Evolutionary conservation across 2,888 invertebrate genomes (phyloP).

Genomic region (Cheiracanthium punctorium): DNA sequence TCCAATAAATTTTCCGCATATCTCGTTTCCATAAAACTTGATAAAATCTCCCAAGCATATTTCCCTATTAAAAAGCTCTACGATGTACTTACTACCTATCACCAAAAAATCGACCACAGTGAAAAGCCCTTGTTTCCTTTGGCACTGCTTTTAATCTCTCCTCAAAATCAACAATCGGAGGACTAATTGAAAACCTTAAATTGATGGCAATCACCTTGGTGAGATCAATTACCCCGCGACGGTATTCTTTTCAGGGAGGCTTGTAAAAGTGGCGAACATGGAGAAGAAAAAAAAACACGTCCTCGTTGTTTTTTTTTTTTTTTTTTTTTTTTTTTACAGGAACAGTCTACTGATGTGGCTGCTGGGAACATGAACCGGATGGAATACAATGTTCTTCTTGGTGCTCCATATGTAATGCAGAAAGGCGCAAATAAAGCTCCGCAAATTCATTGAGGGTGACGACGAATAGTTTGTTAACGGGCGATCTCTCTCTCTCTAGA

Average conservation of each 20-base stretch:
- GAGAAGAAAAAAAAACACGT: neutral
- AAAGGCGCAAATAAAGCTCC: no score
- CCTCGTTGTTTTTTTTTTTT: no score
- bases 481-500: no score
- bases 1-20: neutral
- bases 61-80: neutral
- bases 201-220: neutral
- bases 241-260: neutral
- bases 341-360: neutral
- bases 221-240: neutral
- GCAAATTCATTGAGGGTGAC: no score
- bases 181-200: neutral
- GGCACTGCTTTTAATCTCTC: neutral
- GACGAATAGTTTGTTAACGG: no score
- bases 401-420: constrained; percentile 4
- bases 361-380: neutral
- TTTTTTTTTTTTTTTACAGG: neutral
- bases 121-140: no score
- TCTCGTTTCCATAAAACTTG: neutral
- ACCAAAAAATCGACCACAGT: no score
- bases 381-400: neutral
- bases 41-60: neutral
- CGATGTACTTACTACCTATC: no score
- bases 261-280: neutral
- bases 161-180: neutral